Evolutionary conservation across 2,113 vertebrate species (phyloP), one percentile per base, ranked within the genome.

Genomic region (Hemichromis elongatus): DNA sequence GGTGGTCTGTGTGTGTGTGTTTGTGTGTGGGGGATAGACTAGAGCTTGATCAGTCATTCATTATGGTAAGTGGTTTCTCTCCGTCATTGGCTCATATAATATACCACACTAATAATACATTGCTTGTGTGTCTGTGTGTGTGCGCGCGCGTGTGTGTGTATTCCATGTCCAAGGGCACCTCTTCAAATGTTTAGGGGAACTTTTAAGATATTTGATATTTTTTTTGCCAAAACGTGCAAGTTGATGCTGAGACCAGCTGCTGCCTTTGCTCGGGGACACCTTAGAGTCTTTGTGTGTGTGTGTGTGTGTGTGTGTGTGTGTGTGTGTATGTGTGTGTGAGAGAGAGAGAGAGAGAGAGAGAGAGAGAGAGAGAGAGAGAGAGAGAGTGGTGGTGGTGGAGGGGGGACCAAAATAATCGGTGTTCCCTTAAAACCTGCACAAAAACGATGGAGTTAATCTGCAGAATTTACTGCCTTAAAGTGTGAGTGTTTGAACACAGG

Each of bases 141-240:
- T 79, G 35, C 30, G 52, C 73, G 26, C 28, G 56, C 30, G 5
- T 21, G 45, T 82, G 53, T 63, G 73, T 81, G 80, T 85, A 1
- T 33, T 21, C 33, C 9, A 45, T 82, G 42, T 80, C 83, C 53
- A 82, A 79, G 78, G 81, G 79, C 82, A 80, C 37, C 24, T 79
- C 83, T 82, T 81, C 85, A 59, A 73, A 89, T 63, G 80, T 89
- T 90, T 61, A 12, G 77, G 89, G 92, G 90, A 93, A 92, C 92
- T 94, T 93, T 81, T 93, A 82, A 91, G 93, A 94, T 90, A 95
- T 92, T 84, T 93, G 93, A 95, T 95, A 94, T 93, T 89, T 88
- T 88, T 61, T 87, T 82, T 85, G 33, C 80, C 24, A 81, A 90
- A 91, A 86, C 77, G 59, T 80, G 85, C 75, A 92, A 92, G 10